Percentiles rank a stretch among this genome's conserved stretches.
phyloP scores from a whole-genome alignment of 1,140 invertebrate species.

The Zaprionus nigranus region DNA sequence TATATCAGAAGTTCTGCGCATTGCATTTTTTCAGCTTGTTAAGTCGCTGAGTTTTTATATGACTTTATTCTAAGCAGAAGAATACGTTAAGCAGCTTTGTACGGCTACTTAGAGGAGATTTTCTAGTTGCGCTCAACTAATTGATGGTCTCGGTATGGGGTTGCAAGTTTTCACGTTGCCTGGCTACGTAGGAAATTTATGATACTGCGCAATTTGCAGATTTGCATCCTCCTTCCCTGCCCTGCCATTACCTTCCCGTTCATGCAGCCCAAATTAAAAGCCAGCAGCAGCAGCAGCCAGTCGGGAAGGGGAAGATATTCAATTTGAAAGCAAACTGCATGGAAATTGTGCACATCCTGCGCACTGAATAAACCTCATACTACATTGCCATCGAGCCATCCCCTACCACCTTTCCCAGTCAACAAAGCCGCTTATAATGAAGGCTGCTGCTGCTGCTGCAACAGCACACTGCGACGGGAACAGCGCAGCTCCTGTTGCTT shows the following conservation, averaged over 20 bases:
- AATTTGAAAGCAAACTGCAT: slow-evolving; percentile 49
- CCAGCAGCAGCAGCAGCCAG: slow-evolving; percentile 6
- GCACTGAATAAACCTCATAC: no score
- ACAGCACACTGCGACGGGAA: neutral
- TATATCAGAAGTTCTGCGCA: neutral
- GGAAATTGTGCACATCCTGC: slow-evolving; percentile 52
- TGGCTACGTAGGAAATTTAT: slow-evolving; percentile 6
- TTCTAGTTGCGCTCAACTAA: neutral
- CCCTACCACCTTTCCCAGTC: slow-evolving; percentile 3
- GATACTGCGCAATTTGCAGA: slow-evolving; percentile 10
- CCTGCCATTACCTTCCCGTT: neutral
- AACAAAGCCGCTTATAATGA: slow-evolving; percentile 65
- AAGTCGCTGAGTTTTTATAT: neutral
- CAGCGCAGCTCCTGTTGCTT: slow-evolving; percentile 17
- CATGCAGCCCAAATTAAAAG: slow-evolving; percentile 36
- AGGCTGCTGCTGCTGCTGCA: neutral
- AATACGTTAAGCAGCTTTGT: neutral
- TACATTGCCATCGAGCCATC: neutral
- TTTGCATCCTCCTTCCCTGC: neutral
- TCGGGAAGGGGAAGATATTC: slow-evolving; percentile 43
- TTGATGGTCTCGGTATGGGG: neutral
- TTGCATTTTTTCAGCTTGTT: neutral
- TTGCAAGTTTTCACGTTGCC: slow-evolving; percentile 1
- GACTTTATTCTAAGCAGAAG: neutral
- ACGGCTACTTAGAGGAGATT: neutral